A percentile compares a stretch with the other conserved stretches of the same genome.
phyloP scores from a whole-genome alignment of 2,888 invertebrate species.

The Aphrophora alni region DNA sequence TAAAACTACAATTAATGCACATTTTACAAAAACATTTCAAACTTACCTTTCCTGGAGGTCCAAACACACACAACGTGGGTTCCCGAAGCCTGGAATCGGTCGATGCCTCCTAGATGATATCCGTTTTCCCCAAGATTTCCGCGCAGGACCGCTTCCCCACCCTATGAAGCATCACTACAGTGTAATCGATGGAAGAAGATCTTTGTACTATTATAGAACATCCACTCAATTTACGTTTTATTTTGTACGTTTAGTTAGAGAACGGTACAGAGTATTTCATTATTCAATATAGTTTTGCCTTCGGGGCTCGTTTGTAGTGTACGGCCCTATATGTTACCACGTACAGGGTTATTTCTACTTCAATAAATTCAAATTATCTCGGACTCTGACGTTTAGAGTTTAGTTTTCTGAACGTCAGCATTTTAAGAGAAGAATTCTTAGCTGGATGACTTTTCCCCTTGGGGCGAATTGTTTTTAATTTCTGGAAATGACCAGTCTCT shows the following conservation, averaged over 20 bases:
- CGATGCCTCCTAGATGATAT: not conserved
- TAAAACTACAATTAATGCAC: too few relatives aligned
- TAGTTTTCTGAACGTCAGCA: not conserved
- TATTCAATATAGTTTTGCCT: not conserved
- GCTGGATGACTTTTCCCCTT: not conserved
- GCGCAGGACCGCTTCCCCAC: not conserved
- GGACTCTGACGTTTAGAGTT: not conserved
- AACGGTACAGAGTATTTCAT: not conserved
- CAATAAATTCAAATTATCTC: not conserved
- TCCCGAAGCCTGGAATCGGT: not conserved
- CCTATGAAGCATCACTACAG: not conserved
- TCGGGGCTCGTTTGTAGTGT: too few relatives aligned
- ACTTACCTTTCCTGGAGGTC: not conserved
- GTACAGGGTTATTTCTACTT: not conserved
- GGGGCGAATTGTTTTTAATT: not conserved
- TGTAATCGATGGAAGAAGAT: not conserved
- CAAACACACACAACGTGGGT: not conserved
- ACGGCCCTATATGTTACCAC: too few relatives aligned
- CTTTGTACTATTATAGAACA: not conserved
- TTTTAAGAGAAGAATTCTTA: not conserved
- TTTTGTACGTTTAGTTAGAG: not conserved
- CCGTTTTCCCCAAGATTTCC: not conserved
- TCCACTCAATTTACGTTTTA: not conserved
- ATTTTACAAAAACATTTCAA: too few relatives aligned
- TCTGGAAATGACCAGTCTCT: not conserved